phyloP scores from a whole-genome alignment of 2,888 invertebrate species.

The Melanophora roralis region DNA sequence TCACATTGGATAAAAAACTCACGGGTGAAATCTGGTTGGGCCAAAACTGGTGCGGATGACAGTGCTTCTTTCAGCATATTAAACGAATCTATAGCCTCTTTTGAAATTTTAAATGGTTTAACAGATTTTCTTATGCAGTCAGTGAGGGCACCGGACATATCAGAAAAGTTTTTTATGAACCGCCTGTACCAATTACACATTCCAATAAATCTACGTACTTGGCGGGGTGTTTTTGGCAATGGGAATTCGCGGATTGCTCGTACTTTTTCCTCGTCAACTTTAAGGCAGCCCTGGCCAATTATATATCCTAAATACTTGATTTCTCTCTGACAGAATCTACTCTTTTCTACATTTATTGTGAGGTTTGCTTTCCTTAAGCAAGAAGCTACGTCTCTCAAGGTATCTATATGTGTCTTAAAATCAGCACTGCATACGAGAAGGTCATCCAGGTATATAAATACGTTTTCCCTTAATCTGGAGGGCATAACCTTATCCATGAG shows the following conservation, averaged over 20 bases:
- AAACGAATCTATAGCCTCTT: background rate
- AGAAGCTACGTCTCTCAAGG: slow-evolving; percentile 1
- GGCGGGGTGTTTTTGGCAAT: background rate
- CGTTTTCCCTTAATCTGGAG: background rate
- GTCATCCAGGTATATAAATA: slow-evolving; percentile 20
- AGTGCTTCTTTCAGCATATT: background rate
- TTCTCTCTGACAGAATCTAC: background rate
- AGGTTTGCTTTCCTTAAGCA: background rate
- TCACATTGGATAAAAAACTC: background rate
- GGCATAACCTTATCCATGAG: background rate
- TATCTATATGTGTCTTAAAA: slow-evolving; percentile 7
- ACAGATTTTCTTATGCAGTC: background rate
- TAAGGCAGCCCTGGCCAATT: background rate
- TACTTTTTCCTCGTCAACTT: slow-evolving; percentile 4
- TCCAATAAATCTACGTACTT: background rate
- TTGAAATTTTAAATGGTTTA: background rate
- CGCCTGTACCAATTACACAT: slow-evolving; percentile 1
- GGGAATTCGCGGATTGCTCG: background rate
- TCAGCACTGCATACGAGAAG: background rate
- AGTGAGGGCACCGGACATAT: background rate
- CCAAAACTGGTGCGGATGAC: background rate
- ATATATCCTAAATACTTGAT: slow-evolving; percentile 9
- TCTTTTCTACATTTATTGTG: background rate
- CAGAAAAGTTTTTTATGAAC: slow-evolving; percentile 10
- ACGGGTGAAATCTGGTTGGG: background rate